Conservation (phyloP, 2,113 vertebrate species). For the Nothocercus nigrocapillus region DNA sequence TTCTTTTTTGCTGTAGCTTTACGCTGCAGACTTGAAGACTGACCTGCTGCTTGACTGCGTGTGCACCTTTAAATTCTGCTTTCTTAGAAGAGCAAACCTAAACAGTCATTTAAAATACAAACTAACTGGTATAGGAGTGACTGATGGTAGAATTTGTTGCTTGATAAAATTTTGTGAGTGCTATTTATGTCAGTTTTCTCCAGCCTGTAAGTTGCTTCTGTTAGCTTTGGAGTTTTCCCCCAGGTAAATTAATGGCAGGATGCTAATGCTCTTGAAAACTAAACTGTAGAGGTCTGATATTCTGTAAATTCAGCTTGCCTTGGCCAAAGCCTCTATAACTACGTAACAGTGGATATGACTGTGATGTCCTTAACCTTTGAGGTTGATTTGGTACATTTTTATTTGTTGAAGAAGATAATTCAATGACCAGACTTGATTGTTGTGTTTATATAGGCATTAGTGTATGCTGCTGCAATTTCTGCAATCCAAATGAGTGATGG, state of each 20-base stretch:
- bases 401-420: neutral
- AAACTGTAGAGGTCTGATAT: neutral
- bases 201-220: neutral
- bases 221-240: neutral
- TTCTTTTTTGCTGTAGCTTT: neutral
- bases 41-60: neutral
- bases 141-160: neutral
- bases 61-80: neutral
- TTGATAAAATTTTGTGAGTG: neutral
- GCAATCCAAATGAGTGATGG: neutral
- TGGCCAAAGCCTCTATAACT: neutral
- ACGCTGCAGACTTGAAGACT: neutral
- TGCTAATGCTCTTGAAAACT: neutral
- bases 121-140: neutral
- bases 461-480: neutral
- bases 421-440: neutral
- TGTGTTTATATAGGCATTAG: neutral
- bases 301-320: neutral
- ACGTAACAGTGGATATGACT: neutral
- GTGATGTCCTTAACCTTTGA: neutral
- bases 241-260: neutral
- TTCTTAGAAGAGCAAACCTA: neutral
- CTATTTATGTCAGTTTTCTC: neutral
- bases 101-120: neutral
- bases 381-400: neutral